phyloP scores from a whole-genome alignment of 2,888 invertebrate species.

The Automeris io region DNA sequence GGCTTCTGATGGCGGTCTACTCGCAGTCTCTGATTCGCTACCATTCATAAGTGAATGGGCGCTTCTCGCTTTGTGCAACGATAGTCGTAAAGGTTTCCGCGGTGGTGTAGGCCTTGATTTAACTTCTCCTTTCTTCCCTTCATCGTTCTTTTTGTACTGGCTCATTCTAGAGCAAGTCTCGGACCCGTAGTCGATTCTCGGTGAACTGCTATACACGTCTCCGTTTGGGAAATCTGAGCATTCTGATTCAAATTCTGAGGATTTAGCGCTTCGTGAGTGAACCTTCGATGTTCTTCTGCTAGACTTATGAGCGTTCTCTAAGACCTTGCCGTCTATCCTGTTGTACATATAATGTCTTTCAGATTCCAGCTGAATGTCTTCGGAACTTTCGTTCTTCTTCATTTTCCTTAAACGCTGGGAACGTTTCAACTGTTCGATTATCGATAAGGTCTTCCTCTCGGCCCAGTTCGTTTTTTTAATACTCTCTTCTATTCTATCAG shows the following conservation, averaged over 20 bases:
- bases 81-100: conserved; percentile 88
- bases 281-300: conserved; percentile 62
- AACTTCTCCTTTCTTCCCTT: conserved; percentile 46
- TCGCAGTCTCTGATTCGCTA: conserved; percentile 61
- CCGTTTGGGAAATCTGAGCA: conserved; percentile 73
- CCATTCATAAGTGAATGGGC: conserved; percentile 81
- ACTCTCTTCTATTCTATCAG: conserved; percentile 63
- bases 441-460: conserved; percentile 63
- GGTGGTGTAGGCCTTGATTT: conserved; percentile 86
- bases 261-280: conserved; percentile 81
- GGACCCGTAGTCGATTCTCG: conserved; percentile 75
- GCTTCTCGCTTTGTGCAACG: conserved; percentile 89
- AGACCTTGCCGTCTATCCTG: conserved; percentile 69
- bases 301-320: conserved; percentile 75
- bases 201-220: conserved; percentile 57
- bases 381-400: conserved; percentile 61
- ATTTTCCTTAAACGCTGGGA: conserved; percentile 60
- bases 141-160: conserved; percentile 62
- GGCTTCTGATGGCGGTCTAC: conserved; percentile 45
- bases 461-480: conserved; percentile 73
- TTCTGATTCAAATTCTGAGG: conserved; percentile 88
- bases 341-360: conserved; percentile 65
- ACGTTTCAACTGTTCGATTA: conserved; percentile 65
- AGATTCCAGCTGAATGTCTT: conserved; percentile 66
- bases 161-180: conserved; percentile 70